These are phyloP conservation scores for Parnassius smintheus DNA, from an alignment of 2,888 invertebrate species.

Conservation along the genomic window DNA sequence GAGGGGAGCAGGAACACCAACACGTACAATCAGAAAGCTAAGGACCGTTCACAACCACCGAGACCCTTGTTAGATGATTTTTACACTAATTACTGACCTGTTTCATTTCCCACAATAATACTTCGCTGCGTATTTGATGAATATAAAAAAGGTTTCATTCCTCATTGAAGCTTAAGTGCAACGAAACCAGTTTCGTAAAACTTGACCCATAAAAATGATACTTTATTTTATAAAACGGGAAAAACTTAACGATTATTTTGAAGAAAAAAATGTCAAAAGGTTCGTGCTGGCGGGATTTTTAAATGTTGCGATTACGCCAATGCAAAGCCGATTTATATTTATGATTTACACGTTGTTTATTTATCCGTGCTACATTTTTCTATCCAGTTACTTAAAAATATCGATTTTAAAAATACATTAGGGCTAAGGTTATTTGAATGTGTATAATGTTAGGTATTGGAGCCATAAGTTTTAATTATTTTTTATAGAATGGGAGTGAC, in stretches of 20 bases:
- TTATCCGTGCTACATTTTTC: too few relatives aligned
- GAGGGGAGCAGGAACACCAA: conserved; percentile 20
- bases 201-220: conserved; percentile 26
- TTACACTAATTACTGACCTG: conserved; percentile 56
- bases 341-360: background rate
- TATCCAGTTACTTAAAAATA: too few relatives aligned
- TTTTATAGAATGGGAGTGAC: too few relatives aligned
- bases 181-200: conserved; percentile 18
- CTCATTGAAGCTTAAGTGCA: conserved; percentile 16
- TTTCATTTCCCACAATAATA: conserved; percentile 34
- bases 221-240: conserved; percentile 20
- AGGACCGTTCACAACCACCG: conserved; percentile 43
- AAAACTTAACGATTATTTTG: conserved; percentile 11
- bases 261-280: conserved; percentile 17
- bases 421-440: too few relatives aligned
- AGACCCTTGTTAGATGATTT: conserved; percentile 45
- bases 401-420: too few relatives aligned
- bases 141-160: conserved; percentile 7
- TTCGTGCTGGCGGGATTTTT: conserved; percentile 4
- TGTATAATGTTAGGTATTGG: too few relatives aligned
- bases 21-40: conserved; percentile 16
- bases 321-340: background rate
- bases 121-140: conserved; percentile 18
- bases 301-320: conserved; percentile 8
- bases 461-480: too few relatives aligned